A percentile compares a stretch with the other conserved stretches of the same genome.
Conservation (phyloP, 1,140 invertebrate genomes). For the Plectus sambesii region DNA sequence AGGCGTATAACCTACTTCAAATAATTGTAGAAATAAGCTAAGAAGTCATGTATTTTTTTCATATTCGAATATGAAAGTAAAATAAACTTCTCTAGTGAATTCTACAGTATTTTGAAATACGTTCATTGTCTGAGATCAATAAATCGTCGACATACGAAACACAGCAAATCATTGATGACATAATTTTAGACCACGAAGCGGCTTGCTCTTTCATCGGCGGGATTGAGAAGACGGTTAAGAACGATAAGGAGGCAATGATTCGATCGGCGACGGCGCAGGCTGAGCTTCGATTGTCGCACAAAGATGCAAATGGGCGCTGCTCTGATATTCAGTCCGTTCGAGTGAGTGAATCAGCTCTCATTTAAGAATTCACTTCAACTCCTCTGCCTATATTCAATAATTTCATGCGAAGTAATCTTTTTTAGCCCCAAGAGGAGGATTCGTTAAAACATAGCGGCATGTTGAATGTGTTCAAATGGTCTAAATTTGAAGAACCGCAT, state of each 20-base stretch:
- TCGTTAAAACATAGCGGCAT: too few relatives aligned
- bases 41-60: too few relatives aligned
- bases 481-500: too few relatives aligned
- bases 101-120: too few relatives aligned
- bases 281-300: conserved; percentile 28
- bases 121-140: too few relatives aligned
- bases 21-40: too few relatives aligned
- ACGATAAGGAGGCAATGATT: conserved; percentile 33
- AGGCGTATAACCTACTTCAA: too few relatives aligned
- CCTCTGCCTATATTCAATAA: conserved; percentile 14
- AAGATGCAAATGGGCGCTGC: conserved; percentile 24
- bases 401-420: conserved; percentile 7
- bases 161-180: too few relatives aligned
- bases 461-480: too few relatives aligned
- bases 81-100: too few relatives aligned
- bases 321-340: conserved; percentile 29
- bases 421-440: conserved; percentile 7
- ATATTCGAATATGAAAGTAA: too few relatives aligned
- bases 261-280: conserved; percentile 34
- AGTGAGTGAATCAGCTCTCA: conserved; percentile 14
- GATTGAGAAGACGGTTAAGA: conserved; percentile 32
- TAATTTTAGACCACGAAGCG: conserved; percentile 26
- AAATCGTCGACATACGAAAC: too few relatives aligned
- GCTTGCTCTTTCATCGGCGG: conserved; percentile 34
- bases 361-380: conserved; percentile 2